A percentile compares a stretch with the other conserved stretches of the same genome.
phyloP scores from a whole-genome alignment of 1,140 invertebrate species.

The Phthorimaea operculella region DNA sequence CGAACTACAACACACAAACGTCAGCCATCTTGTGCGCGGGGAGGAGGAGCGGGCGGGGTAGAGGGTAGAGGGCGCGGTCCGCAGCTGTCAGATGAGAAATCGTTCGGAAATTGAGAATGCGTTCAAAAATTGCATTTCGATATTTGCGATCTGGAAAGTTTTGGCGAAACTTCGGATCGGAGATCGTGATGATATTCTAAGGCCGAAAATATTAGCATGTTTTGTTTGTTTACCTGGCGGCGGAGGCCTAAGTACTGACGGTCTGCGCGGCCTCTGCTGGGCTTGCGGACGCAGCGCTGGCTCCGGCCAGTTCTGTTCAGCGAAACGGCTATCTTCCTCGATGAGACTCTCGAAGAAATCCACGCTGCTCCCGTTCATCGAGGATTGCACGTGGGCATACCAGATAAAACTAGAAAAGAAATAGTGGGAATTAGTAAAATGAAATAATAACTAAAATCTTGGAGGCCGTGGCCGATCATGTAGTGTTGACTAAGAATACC shows the following conservation, averaged over 20 bases:
- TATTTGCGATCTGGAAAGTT: too few relatives aligned
- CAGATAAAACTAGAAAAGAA: slow-evolving; percentile 43
- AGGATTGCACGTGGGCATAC: slow-evolving; percentile 50
- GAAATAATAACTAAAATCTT: too few relatives aligned
- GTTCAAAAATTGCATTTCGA: background rate
- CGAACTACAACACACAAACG: slow-evolving; percentile 27
- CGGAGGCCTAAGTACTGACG: background rate
- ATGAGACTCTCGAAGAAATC: slow-evolving; percentile 63
- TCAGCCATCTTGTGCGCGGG: slow-evolving; percentile 44
- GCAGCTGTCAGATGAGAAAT: slow-evolving; percentile 10
- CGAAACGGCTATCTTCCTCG: slow-evolving; percentile 54
- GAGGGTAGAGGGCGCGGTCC: slow-evolving; percentile 6
- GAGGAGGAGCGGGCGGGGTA: background rate
- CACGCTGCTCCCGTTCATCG: slow-evolving; percentile 56
- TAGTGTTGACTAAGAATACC: too few relatives aligned
- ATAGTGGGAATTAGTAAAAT: too few relatives aligned
- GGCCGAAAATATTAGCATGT: too few relatives aligned
- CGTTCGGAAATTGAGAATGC: slow-evolving; percentile 15
- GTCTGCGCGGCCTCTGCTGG: background rate
- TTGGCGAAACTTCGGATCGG: too few relatives aligned
- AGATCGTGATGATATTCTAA: too few relatives aligned
- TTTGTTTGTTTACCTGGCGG: background rate
- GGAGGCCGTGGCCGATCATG: too few relatives aligned
- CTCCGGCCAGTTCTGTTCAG: slow-evolving; percentile 52
- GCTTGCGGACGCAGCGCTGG: slow-evolving; percentile 21